These are phyloP conservation scores for Hyla sarda DNA, from an alignment of 2,113 vertebrate species.

Conservation along the genomic window DNA sequence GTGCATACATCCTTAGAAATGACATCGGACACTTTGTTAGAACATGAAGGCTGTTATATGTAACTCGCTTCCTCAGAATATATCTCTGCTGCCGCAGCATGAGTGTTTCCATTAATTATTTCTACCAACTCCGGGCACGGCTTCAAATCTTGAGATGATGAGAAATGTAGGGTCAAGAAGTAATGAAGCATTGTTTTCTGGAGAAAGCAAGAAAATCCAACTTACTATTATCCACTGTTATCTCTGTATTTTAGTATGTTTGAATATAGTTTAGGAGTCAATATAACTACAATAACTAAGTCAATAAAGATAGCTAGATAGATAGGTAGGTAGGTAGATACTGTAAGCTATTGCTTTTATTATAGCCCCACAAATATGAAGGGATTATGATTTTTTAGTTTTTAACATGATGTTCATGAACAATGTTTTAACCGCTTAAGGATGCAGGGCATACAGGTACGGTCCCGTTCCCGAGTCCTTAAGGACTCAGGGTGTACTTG, in stretches of 20 bases:
- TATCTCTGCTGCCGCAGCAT: background rate
- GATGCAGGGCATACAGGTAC: no score
- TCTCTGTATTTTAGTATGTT: background rate
- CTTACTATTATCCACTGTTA: background rate
- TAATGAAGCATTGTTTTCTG: background rate
- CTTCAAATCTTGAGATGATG: background rate
- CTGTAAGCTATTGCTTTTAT: no score
- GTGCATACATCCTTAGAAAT: constrained; percentile 13
- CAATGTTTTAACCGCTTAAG: no score
- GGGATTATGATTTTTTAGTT: no score
- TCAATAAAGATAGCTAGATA: background rate
- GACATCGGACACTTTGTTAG: constrained; percentile 11
- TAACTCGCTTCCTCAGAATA: constrained; percentile 1
- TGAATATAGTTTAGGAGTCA: background rate
- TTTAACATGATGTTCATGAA: no score
- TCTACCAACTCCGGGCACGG: background rate
- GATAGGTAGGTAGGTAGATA: background rate
- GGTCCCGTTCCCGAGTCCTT: no score
- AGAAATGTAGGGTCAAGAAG: constrained; percentile 10
- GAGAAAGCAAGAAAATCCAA: background rate
- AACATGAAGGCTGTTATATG: constrained; percentile 23
- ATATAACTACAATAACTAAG: no score
- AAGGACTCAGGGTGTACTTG: no score
- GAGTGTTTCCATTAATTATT: constrained; percentile 27
- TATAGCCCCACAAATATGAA: no score